A percentile compares a stretch with the other conserved stretches of the same genome.
Evolutionary conservation across 1,140 invertebrate genomes (phyloP).

Genomic region (Mercenaria mercenaria): DNA sequence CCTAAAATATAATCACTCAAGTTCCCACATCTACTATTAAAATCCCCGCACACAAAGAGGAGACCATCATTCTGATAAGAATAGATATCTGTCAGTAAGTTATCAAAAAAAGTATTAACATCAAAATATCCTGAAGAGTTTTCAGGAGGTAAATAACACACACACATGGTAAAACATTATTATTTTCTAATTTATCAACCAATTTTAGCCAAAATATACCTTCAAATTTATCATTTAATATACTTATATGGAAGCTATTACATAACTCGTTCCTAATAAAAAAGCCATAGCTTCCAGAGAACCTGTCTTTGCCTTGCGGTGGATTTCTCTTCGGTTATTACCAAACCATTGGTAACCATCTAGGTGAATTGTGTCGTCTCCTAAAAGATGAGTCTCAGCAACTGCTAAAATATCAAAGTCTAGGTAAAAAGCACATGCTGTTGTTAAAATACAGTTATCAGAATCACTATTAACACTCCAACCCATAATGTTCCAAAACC

Average conservation of each 20-base stretch:
- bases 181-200: no score
- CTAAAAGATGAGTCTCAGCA: background rate
- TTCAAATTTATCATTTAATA: no score
- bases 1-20: background rate
- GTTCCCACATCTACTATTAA: constrained; percentile 7
- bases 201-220: no score
- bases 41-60: background rate
- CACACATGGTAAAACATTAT: no score
- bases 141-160: no score
- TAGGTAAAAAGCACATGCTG: no score
- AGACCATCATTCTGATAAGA: background rate
- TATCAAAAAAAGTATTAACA: no score
- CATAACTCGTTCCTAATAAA: no score
- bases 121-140: no score
- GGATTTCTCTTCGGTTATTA: background rate
- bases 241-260: no score
- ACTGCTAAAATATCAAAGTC: background rate
- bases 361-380: background rate
- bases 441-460: background rate
- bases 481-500: background rate
- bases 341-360: no score
- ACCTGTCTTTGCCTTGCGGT: background rate
- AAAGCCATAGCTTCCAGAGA: background rate
- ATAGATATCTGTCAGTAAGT: background rate
- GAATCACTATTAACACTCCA: background rate